Conservation (phyloP, 2,113 vertebrate genomes). For the Alces alces region DNA sequence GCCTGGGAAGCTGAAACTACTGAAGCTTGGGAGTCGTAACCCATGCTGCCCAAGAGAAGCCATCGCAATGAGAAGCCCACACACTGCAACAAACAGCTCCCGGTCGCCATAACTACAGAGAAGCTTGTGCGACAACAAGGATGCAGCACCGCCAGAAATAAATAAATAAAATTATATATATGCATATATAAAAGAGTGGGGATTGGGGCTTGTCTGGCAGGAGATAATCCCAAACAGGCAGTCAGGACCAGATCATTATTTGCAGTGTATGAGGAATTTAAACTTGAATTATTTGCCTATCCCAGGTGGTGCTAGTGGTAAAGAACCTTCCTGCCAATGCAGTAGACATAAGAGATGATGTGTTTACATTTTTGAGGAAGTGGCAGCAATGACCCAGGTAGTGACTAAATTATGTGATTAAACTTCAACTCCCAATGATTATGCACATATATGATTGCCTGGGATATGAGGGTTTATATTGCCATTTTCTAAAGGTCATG, state of each 20-base stretch:
- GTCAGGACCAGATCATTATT: background rate
- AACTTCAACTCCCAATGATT: background rate
- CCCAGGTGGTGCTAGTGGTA: background rate
- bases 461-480: background rate
- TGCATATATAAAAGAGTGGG: background rate
- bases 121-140: background rate
- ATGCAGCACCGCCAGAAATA: background rate
- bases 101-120: background rate
- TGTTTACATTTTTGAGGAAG: background rate
- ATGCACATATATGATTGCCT: background rate
- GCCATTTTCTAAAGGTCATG: background rate
- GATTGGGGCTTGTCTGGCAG: background rate
- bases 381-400: background rate
- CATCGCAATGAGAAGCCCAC: background rate
- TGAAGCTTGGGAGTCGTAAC: background rate
- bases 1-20: background rate
- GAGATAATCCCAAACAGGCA: background rate
- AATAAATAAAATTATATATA: background rate
- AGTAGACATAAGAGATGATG: background rate
- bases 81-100: background rate
- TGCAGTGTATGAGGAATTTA: fast-evolving
- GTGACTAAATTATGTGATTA: background rate
- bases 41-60: background rate
- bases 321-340: background rate
- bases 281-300: no score